These are phyloP conservation scores for Naja naja DNA, from an alignment of 2,113 vertebrate genomes.

Conservation along the genomic window DNA sequence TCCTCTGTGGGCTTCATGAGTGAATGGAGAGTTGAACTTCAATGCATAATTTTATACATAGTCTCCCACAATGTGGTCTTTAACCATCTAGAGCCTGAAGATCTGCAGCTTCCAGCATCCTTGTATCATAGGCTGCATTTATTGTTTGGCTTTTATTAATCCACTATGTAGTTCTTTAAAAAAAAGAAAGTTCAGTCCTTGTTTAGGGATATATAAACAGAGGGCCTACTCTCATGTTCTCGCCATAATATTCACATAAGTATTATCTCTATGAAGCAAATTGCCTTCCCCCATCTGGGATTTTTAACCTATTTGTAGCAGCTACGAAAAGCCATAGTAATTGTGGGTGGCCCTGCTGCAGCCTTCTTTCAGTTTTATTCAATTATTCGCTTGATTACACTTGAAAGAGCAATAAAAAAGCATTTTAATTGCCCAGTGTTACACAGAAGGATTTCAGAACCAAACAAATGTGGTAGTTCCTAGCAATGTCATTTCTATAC, in stretches of 20 bases:
- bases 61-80: background rate
- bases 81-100: background rate
- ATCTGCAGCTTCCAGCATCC: background rate
- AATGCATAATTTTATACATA: background rate
- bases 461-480: conserved; percentile 63
- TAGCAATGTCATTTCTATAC: conserved; percentile 59
- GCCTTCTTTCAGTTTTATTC: conserved; percentile 63
- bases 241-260: conserved; percentile 52
- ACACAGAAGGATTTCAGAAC: conserved; percentile 64
- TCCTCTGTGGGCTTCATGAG: background rate
- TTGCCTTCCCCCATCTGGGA: conserved; percentile 34
- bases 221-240: conserved; percentile 45
- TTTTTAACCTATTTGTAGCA: conserved; percentile 48
- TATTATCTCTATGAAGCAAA: conserved; percentile 37
- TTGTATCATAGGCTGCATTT: background rate
- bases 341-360: conserved; percentile 59
- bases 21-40: background rate
- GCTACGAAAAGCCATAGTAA: conserved; percentile 49
- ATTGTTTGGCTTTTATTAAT: background rate
- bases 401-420: conserved; percentile 71
- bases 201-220: conserved; percentile 47
- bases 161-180: background rate
- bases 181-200: background rate
- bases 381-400: conserved; percentile 68
- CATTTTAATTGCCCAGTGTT: conserved; percentile 67